Conservation (phyloP, 2,797 vertebrate genomes). For the Urocyon cinereoargenteus region DNA sequence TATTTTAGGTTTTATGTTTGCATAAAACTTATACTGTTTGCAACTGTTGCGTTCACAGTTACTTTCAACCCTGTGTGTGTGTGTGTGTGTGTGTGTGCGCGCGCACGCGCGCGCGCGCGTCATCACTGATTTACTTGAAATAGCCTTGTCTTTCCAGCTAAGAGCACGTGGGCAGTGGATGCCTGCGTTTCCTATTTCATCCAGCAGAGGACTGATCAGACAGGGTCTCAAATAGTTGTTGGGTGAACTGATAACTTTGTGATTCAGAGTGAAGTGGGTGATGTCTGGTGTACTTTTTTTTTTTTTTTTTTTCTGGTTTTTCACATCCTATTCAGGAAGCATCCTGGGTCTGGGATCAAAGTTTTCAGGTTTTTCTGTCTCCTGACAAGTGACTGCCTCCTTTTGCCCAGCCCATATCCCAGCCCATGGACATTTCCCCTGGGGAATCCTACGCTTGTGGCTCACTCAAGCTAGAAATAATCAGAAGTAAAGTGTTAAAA, state of each 20-base stretch:
- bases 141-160: neutral
- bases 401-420: neutral
- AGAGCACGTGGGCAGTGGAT: neutral
- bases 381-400: neutral
- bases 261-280: neutral
- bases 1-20: neutral
- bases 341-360: neutral
- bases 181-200: neutral
- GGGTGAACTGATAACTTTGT: neutral
- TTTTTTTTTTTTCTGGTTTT: neutral
- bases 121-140: neutral
- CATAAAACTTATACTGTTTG: neutral
- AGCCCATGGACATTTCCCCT: neutral
- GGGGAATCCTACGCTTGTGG: neutral
- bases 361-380: neutral
- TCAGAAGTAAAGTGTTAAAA: neutral
- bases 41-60: neutral
- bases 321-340: neutral
- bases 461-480: neutral
- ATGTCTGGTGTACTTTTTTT: neutral
- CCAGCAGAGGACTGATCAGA: conserved; percentile 62
- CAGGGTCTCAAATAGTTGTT: neutral
- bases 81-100: too few relatives aligned
- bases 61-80: neutral
- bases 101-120: too few relatives aligned